Conservation (phyloP, 2,888 invertebrate genomes). For the Linyphia triangularis region DNA sequence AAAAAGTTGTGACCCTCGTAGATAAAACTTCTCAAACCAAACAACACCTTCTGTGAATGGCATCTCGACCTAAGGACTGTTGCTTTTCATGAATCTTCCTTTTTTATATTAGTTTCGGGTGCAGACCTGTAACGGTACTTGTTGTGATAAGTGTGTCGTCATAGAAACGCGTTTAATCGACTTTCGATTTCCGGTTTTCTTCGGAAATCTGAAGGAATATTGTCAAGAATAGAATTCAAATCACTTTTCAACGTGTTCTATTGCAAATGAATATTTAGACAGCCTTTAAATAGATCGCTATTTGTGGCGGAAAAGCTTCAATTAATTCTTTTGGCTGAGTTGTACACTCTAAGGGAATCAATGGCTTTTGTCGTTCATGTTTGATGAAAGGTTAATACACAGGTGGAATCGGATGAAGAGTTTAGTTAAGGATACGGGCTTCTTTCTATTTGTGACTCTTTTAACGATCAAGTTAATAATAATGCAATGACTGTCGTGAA, state of each 20-base stretch:
- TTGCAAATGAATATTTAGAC: background rate
- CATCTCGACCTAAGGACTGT: conserved; percentile 11
- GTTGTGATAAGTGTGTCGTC: conserved; percentile 65
- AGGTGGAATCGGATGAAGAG: background rate
- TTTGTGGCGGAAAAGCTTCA: background rate
- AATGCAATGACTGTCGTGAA: no score
- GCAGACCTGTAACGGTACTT: conserved; percentile 52
- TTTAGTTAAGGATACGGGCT: no score
- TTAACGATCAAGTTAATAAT: no score
- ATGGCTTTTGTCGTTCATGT: background rate
- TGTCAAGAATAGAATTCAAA: conserved; percentile 38
- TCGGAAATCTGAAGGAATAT: conserved; percentile 50
- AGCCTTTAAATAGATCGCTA: background rate
- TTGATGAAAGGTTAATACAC: background rate
- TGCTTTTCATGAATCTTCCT: conserved; percentile 26
- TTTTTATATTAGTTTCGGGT: conserved; percentile 22
- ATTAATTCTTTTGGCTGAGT: background rate
- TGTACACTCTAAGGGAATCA: background rate
- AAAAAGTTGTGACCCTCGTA: no score
- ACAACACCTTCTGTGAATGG: background rate
- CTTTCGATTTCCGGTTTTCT: conserved; percentile 58
- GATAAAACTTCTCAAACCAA: background rate
- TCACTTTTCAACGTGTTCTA: background rate
- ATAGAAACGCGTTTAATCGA: conserved; percentile 66
- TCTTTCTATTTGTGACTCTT: no score